Evolutionary conservation across 2,797 vertebrate genomes (phyloP).

Genomic region (Anabacerthia variegaticeps): DNA sequence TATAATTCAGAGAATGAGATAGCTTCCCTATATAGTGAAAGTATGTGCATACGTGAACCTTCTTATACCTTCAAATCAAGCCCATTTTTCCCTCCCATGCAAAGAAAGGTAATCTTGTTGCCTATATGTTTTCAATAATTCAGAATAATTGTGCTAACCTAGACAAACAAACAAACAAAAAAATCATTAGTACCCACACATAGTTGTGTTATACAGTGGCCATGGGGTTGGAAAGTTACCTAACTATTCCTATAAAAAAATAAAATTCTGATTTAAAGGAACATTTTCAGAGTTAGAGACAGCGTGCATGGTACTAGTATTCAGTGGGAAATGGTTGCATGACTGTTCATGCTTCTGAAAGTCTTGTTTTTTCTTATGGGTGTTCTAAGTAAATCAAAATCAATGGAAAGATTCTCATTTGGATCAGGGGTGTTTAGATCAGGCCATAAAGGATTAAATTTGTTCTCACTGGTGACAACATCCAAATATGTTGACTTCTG

Average conservation of each 20-base stretch:
- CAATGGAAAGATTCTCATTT: not conserved
- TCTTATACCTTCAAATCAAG: not conserved
- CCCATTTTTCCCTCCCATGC: not conserved
- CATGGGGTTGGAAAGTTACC: not conserved
- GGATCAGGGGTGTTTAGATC: not conserved
- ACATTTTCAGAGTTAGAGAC: not conserved
- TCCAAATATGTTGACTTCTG: not conserved
- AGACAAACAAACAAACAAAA: too few relatives aligned
- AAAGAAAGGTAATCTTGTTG: not conserved
- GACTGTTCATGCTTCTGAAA: not conserved
- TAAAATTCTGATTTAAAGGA: not conserved
- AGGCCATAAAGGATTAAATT: not conserved
- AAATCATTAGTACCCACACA: fast-evolving
- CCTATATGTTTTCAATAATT: not conserved
- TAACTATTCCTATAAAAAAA: not conserved
- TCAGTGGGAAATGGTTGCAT: not conserved
- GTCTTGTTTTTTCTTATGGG: not conserved
- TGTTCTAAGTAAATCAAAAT: not conserved
- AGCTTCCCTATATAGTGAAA: not conserved
- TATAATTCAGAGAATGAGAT: not conserved
- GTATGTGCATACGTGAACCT: not conserved
- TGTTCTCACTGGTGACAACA: not conserved
- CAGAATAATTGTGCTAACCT: not conserved
- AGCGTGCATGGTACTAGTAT: not conserved
- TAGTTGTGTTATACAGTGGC: not conserved